phyloP scores from a whole-genome alignment of 2,888 invertebrate species.

The Itoplectis maculator region DNA sequence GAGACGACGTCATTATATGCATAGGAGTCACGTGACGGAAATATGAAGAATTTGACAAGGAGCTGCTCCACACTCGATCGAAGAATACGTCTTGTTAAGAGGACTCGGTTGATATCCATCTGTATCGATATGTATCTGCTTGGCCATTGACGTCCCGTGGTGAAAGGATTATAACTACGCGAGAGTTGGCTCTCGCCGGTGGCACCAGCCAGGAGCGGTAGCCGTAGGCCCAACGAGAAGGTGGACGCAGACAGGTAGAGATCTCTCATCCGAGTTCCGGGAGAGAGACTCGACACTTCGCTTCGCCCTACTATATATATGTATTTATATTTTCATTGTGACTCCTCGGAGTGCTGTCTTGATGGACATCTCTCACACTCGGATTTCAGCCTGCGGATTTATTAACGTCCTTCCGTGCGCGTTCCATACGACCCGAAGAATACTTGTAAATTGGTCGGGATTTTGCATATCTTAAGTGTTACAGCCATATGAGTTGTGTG shows the following conservation, averaged over 20 bases:
- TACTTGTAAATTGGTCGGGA: neutral
- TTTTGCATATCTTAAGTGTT: neutral
- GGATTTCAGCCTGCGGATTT: conserved; percentile 12
- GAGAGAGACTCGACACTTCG: conserved; percentile 24
- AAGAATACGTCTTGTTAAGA: conserved; percentile 66
- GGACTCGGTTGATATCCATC: conserved; percentile 57
- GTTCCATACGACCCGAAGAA: neutral
- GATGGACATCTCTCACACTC: conserved; percentile 28
- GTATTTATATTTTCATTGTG: conserved; percentile 20
- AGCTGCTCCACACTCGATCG: conserved; percentile 24
- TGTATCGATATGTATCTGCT: conserved; percentile 44
- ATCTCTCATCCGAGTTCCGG: conserved; percentile 26
- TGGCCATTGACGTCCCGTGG: conserved; percentile 61
- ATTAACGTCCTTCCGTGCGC: neutral
- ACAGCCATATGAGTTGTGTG: no score
- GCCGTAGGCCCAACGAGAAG: conserved; percentile 20
- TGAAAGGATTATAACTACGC: conserved; percentile 49
- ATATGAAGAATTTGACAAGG: conserved; percentile 32
- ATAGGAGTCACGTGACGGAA: neutral
- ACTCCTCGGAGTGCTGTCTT: neutral
- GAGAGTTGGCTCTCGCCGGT: conserved; percentile 26
- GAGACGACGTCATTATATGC: conserved; percentile 11
- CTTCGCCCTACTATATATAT: conserved; percentile 12
- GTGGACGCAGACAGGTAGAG: conserved; percentile 13
- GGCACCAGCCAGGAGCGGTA: conserved; percentile 2